Evolutionary conservation across 1,140 invertebrate species (phyloP).

Genomic region (Drosophila fuyamai): DNA sequence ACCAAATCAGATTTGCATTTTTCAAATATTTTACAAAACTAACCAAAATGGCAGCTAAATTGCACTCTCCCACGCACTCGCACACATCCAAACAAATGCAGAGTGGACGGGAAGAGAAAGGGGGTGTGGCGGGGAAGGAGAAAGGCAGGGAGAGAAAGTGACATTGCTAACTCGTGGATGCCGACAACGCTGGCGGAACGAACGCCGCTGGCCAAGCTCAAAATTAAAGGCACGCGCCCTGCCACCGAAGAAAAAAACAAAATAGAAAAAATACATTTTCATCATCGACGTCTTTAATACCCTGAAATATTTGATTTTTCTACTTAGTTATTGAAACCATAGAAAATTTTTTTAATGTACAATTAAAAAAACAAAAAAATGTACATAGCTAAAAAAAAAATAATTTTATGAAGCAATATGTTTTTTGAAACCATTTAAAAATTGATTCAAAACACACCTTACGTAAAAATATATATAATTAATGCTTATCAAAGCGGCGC

Average conservation of each 20-base stretch:
- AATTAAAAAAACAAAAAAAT: too few relatives aligned
- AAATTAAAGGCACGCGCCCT: constrained; percentile 59
- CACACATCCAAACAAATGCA: constrained; percentile 1
- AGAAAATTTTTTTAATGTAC: too few relatives aligned
- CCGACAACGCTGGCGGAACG: constrained; percentile 49
- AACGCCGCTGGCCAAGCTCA: constrained; percentile 48
- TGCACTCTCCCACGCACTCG: constrained; percentile 19
- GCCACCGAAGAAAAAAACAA: constrained; percentile 17
- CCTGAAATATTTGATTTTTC: background rate
- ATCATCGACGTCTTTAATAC: background rate
- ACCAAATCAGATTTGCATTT: constrained; percentile 46
- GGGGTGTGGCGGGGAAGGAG: background rate
- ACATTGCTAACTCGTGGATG: constrained; percentile 59
- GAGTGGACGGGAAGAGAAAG: background rate
- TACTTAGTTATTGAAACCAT: too few relatives aligned
- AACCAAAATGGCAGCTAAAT: constrained; percentile 40
- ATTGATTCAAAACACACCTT: too few relatives aligned
- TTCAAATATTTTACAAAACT: constrained; percentile 55
- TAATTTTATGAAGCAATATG: too few relatives aligned
- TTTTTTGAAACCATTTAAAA: too few relatives aligned
- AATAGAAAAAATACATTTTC: background rate
- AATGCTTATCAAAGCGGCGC: too few relatives aligned
- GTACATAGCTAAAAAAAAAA: too few relatives aligned
- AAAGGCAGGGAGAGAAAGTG: constrained; percentile 28
- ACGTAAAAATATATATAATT: too few relatives aligned